A percentile compares a stretch with the other conserved stretches of the same genome.
Evolutionary conservation across 2,797 vertebrate genomes (phyloP).

Genomic region (Brotula barbata): DNA sequence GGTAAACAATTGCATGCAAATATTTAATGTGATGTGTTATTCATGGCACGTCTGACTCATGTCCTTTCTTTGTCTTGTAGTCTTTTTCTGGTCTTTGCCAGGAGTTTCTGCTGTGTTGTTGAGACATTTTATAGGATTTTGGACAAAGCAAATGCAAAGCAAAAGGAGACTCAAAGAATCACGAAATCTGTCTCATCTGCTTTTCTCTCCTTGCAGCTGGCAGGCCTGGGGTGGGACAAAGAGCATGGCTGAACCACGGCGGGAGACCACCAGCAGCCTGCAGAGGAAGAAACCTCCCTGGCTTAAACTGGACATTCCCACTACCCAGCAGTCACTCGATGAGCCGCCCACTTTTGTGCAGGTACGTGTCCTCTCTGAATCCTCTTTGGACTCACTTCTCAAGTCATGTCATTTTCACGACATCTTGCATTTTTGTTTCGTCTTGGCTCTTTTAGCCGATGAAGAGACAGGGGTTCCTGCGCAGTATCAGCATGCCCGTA

Average conservation of each 20-base stretch:
- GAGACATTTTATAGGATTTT: too few relatives aligned
- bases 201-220: constrained; percentile 71
- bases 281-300: constrained; percentile 98
- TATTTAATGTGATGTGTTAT: too few relatives aligned
- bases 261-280: constrained; percentile 94
- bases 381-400: neutral
- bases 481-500: constrained; percentile 94
- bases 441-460: constrained; percentile 73
- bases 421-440: neutral
- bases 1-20: too few relatives aligned
- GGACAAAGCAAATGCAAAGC: too few relatives aligned
- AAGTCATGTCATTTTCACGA: neutral
- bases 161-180: too few relatives aligned
- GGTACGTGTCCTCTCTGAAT: constrained; percentile 69
- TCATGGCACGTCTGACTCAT: too few relatives aligned
- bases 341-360: constrained; percentile 85
- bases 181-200: too few relatives aligned
- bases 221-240: constrained; percentile 71
- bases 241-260: constrained; percentile 88
- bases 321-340: constrained; percentile 78
- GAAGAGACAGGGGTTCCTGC: constrained; percentile 88
- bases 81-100: too few relatives aligned
- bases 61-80: too few relatives aligned
- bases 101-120: too few relatives aligned
- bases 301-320: constrained; percentile 93